Evolutionary conservation across 2,113 vertebrate species (phyloP).

Genomic region (Thamnaconus septentrionalis): DNA sequence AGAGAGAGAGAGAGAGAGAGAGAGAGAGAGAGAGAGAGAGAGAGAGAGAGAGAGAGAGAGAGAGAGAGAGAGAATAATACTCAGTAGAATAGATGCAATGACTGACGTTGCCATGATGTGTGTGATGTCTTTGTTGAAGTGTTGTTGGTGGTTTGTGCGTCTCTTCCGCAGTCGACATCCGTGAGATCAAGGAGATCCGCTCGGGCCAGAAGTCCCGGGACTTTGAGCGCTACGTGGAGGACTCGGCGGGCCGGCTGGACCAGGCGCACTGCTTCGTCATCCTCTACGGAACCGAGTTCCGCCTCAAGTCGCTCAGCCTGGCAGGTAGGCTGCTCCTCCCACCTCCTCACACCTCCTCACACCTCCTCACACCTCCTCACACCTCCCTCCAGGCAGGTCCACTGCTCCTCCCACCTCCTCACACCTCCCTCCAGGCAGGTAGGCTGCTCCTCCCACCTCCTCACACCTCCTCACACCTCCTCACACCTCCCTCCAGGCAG

Average conservation of each 20-base stretch:
- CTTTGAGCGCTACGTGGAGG: conserved; percentile 96
- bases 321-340: conserved; percentile 78
- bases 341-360: neutral
- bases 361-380: neutral
- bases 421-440: too few relatives aligned
- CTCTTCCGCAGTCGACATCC: conserved; percentile 86
- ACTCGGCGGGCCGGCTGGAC: conserved; percentile 83
- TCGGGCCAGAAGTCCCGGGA: conserved; percentile 90
- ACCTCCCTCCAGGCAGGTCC: too few relatives aligned
- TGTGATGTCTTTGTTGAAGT: neutral
- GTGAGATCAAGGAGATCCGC: conserved; percentile 97
- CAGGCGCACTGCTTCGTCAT: conserved; percentile 94
- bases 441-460: too few relatives aligned
- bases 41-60: too few relatives aligned
- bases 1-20: too few relatives aligned
- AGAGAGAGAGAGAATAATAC: too few relatives aligned
- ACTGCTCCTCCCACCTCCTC: too few relatives aligned
- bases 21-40: too few relatives aligned
- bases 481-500: too few relatives aligned
- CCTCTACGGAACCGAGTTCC: conserved; percentile 93
- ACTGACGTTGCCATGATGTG: neutral
- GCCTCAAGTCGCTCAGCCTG: conserved; percentile 93
- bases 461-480: too few relatives aligned
- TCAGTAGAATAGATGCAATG: neutral
- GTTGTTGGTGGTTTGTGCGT: conserved; percentile 2